Conservation (phyloP, 2,113 vertebrate species). For the Mirounga angustirostris region DNA sequence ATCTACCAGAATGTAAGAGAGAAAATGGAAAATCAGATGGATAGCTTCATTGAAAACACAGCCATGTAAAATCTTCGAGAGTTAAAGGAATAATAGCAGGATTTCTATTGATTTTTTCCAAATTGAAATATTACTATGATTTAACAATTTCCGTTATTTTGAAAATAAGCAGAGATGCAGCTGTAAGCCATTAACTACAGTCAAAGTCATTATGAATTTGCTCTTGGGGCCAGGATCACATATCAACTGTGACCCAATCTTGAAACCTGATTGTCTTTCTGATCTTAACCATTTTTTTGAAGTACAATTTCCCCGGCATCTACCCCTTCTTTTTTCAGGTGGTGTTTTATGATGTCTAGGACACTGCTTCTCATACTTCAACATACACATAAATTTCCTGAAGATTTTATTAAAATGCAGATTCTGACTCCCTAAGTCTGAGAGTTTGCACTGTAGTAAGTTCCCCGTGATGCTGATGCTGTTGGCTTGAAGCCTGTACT, state of each 20-base stretch:
- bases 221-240: not conserved
- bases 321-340: not conserved
- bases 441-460: not conserved
- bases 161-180: slow-evolving; percentile 50
- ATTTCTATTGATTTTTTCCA: slow-evolving; percentile 70
- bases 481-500: not conserved
- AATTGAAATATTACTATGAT: slow-evolving; percentile 72
- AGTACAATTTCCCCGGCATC: not conserved
- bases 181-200: slow-evolving; percentile 30
- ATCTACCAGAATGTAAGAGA: slow-evolving; percentile 76
- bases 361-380: not conserved
- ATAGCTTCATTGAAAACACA: slow-evolving; percentile 73
- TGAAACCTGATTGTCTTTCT: not conserved
- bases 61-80: slow-evolving; percentile 46
- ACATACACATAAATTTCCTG: not conserved
- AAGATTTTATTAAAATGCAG: not conserved
- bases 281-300: not conserved
- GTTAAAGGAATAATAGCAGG: slow-evolving; percentile 52
- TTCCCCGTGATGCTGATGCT: not conserved
- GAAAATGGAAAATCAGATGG: slow-evolving; percentile 78
- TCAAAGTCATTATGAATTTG: slow-evolving; percentile 21
- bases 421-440: not conserved
- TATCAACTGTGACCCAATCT: not conserved
- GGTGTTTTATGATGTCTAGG: not conserved
- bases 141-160: slow-evolving; percentile 65